A percentile compares a stretch with the other conserved stretches of the same genome.
These are phyloP conservation scores for Prorops nasuta DNA, from an alignment of 1,140 invertebrate genomes.

Conservation along the genomic window DNA sequence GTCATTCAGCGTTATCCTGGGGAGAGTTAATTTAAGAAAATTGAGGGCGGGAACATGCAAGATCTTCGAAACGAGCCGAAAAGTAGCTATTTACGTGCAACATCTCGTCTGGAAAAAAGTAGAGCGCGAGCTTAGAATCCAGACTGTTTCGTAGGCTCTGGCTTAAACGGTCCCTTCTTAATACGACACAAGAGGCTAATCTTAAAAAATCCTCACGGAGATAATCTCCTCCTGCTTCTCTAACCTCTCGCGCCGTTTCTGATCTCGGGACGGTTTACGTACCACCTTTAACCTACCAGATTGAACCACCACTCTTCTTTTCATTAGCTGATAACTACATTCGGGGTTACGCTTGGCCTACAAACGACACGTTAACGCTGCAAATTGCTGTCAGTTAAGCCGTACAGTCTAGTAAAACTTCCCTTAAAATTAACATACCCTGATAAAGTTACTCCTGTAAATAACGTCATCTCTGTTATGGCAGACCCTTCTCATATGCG, in stretches of 20 bases:
- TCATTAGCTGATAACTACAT: constrained; percentile 51
- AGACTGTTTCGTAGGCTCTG: constrained; percentile 33
- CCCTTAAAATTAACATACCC: constrained; percentile 29
- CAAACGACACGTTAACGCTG: constrained; percentile 47
- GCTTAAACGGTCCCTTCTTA: constrained; percentile 46
- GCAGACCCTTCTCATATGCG: no score
- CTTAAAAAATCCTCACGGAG: constrained; percentile 41
- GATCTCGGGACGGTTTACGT: constrained; percentile 24
- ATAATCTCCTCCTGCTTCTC: constrained; percentile 37
- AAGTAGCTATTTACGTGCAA: constrained; percentile 55
- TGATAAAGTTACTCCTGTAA: no score
- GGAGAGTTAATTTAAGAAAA: no score
- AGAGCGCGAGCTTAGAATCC: constrained; percentile 12
- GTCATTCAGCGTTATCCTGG: no score
- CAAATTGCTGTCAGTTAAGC: constrained; percentile 17
- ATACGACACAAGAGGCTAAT: constrained; percentile 56
- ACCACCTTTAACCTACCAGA: constrained; percentile 22
- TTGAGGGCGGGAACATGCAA: no score
- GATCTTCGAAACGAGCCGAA: constrained; percentile 46
- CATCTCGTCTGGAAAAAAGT: constrained; percentile 30
- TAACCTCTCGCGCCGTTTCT: constrained; percentile 3
- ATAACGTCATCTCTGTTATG: no score
- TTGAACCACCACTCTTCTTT: constrained; percentile 42
- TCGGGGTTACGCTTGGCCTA: constrained; percentile 42
- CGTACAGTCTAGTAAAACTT: constrained; percentile 9